A percentile compares a stretch with the other conserved stretches of the same genome.
Evolutionary conservation across 2,797 vertebrate species (phyloP).

Genomic region (Falco cherrug): DNA sequence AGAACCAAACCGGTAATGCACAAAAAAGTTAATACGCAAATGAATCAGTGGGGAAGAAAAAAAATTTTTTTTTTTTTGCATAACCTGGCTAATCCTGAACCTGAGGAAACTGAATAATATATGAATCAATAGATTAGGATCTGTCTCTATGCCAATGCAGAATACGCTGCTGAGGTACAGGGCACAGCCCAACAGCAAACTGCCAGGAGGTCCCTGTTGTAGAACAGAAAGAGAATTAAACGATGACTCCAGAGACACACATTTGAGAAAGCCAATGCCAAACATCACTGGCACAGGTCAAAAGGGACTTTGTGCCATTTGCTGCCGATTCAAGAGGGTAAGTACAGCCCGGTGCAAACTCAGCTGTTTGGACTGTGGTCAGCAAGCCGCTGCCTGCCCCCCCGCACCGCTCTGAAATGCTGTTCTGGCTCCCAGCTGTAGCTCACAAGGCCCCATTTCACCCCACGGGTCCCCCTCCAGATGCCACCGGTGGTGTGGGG

Average conservation of each 20-base stretch:
- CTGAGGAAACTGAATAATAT: not conserved
- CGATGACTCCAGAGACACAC: not conserved
- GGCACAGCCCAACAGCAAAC: not conserved
- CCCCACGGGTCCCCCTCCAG: not conserved
- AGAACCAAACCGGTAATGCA: constrained; percentile 21
- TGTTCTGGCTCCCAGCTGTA: not conserved
- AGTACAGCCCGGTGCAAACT: not conserved
- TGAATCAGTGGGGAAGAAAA: not conserved
- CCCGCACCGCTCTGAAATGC: rapidly evolving
- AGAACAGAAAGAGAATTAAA: not conserved
- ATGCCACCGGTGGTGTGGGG: rapidly evolving
- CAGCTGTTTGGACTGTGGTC: not conserved
- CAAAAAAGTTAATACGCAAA: constrained; percentile 33
- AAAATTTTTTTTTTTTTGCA: not conserved
- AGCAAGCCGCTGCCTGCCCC: rapidly evolving
- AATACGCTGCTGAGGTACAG: rapidly evolving
- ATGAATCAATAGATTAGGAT: not conserved
- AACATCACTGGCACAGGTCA: not conserved
- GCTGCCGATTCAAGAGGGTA: not conserved
- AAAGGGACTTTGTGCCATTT: not conserved
- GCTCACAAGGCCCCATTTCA: not conserved
- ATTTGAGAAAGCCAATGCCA: not conserved
- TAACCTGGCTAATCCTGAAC: constrained; percentile 28
- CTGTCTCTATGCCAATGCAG: not conserved
- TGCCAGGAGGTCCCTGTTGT: not conserved